These are phyloP conservation scores for Trididemnum nubilum DNA, from an alignment of 23 tunicate genomes.

Conservation along the genomic window DNA sequence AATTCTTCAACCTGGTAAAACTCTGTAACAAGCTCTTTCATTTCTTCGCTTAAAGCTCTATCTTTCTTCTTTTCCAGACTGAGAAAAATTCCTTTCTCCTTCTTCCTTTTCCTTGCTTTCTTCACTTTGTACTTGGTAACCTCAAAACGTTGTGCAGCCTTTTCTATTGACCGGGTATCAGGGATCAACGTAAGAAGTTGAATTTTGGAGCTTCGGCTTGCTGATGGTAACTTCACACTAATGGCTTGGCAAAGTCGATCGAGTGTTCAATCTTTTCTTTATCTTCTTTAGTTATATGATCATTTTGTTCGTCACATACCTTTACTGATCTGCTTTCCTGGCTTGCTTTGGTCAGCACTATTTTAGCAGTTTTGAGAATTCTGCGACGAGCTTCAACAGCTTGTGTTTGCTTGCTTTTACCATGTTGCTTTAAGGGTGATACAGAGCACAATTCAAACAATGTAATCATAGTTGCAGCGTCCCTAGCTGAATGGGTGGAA, in stretches of 20 bases:
- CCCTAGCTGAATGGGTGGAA: conserved; percentile 23
- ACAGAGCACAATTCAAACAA: conserved; percentile 30
- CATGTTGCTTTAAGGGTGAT: conserved; percentile 33
- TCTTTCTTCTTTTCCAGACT: conserved; percentile 25
- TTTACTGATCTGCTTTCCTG: conserved; percentile 31
- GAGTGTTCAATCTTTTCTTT: conserved; percentile 34
- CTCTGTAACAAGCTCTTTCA: conserved; percentile 21
- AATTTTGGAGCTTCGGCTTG: conserved; percentile 16
- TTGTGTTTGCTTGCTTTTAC: conserved; percentile 36
- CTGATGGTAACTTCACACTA: conserved; percentile 26
- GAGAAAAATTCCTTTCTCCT: conserved; percentile 37
- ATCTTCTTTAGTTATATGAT: conserved; percentile 6
- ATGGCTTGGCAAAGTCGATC: conserved; percentile 23
- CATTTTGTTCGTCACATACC: conserved; percentile 14
- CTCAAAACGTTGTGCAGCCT: conserved; percentile 32
- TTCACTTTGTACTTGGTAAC: conserved; percentile 28
- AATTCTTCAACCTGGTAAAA: conserved; percentile 43
- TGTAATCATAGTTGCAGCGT: conserved; percentile 12
- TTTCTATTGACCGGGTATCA: conserved; percentile 36
- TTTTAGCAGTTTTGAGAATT: conserved; percentile 29
- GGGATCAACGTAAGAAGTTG: conserved; percentile 38
- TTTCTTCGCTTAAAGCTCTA: conserved; percentile 15
- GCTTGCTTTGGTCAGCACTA: conserved; percentile 11
- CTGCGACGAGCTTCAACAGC: conserved; percentile 36
- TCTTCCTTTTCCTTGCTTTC: conserved; percentile 25